Evolutionary conservation across 2,888 invertebrate species (phyloP), one percentile per base, ranked within the genome.

Genomic region (Agrotis segetum): DNA sequence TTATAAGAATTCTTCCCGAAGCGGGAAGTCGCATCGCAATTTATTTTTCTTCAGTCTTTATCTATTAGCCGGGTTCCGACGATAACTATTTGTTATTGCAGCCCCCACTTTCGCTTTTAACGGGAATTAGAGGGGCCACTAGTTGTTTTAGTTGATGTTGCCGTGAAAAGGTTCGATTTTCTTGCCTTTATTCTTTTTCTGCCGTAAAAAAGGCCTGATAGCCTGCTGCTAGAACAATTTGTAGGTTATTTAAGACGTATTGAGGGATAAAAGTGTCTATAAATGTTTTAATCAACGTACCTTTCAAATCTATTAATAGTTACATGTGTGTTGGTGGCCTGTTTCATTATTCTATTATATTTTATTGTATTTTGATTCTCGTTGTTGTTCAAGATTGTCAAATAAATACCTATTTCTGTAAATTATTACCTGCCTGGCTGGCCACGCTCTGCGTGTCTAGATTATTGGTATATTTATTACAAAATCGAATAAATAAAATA

Each of bases 31-130:
- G 69, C 59, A 14, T 67, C 56, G 68, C 83, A 75, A 81, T 85
- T 79, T 79, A 81, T 85, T 81, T 74, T 72, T 71, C 76, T 83
- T 63, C 71, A 81, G 75, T 88, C 88, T 86, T 88, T 91, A 92
- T 90, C 89, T 91, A 89, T 91, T 89, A 89, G 89, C 83, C 68
- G 82, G 86, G 79, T 82, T 85, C 82, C 74, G 80, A 85, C 87
- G 85, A 88, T 89, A 91, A 92, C 91, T 91, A 91, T 92, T 92
- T 92, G 90, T 92, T 92, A 91, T 90, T 88, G 85, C 77, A 82
- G 76, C 72, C 81, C 79, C 81, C 83, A 77, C 80, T 81, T 78
- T 87, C 88, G 85, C 87, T 85, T 88, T 87, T 85, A 88, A 84
- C 81, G 83, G 81, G 85, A 89, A 90, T 89, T 89, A 91, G 84